Evolutionary conservation across 2,113 vertebrate species (phyloP).

Genomic region (Mystacornis crossleyi): DNA sequence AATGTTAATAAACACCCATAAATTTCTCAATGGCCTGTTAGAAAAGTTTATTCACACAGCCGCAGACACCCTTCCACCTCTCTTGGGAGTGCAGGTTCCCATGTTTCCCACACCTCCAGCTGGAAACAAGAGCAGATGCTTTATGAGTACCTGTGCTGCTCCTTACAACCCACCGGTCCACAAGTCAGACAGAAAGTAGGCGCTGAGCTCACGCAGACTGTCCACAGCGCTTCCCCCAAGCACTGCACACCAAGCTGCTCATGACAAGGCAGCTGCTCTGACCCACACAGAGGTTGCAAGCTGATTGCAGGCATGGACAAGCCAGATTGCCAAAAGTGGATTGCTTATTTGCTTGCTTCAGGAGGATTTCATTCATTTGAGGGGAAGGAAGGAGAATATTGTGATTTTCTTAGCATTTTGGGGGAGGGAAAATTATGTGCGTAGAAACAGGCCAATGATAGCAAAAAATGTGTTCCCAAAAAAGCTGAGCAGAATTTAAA

Average conservation of each 20-base stretch:
- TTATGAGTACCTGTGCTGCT: not conserved
- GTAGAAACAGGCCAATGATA: not conserved
- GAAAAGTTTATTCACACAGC: not conserved
- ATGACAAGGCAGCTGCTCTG: not conserved
- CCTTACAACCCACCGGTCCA: not conserved
- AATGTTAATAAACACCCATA: not conserved
- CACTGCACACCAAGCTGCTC: not conserved
- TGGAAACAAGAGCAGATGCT: not conserved
- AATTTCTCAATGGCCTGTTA: not conserved
- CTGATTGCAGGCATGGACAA: not conserved
- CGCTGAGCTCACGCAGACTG: not conserved
- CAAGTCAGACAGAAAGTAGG: not conserved
- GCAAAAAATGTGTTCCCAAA: not conserved
- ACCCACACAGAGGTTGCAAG: not conserved
- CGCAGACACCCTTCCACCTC: not conserved
- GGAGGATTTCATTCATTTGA: not conserved
- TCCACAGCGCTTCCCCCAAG: fast-evolving
- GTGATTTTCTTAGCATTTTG: not conserved
- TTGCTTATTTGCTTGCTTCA: not conserved
- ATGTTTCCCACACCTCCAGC: not conserved
- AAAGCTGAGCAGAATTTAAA: not conserved
- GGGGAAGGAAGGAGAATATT: not conserved
- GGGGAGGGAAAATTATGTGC: no score
- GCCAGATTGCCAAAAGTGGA: not conserved
- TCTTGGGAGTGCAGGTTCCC: not conserved